Evolutionary conservation across 2,113 vertebrate genomes (phyloP).

Genomic region (Limanda limanda): DNA sequence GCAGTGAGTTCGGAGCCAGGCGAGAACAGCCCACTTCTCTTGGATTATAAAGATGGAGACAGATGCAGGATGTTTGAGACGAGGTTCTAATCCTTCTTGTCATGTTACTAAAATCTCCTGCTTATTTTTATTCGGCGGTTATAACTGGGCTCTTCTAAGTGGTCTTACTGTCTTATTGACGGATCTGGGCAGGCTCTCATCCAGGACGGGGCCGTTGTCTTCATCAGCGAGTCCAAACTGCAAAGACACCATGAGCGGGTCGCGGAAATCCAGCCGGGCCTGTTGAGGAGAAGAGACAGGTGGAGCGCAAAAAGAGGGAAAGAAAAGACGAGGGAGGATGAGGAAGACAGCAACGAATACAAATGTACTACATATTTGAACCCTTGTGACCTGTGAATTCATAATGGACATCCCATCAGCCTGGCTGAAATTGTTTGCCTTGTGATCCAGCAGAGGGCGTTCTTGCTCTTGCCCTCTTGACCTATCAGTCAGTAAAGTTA

Average conservation of each 20-base stretch:
- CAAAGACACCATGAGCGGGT: conserved; percentile 90
- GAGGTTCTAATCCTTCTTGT: conserved; percentile 24
- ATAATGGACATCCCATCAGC: too few relatives aligned
- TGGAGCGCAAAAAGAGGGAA: background rate
- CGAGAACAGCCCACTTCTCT: conserved; percentile 12
- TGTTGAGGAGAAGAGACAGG: conserved; percentile 60
- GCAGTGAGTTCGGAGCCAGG: conserved; percentile 16
- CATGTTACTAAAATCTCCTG: conserved; percentile 18
- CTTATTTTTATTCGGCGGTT: conserved; percentile 7
- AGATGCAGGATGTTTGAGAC: conserved; percentile 27
- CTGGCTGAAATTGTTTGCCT: too few relatives aligned
- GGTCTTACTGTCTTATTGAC: conserved; percentile 90
- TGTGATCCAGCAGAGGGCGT: too few relatives aligned
- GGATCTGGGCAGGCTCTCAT: conserved; percentile 86
- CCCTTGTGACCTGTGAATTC: too few relatives aligned
- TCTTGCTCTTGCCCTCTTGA: too few relatives aligned
- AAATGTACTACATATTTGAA: background rate
- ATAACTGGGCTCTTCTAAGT: background rate
- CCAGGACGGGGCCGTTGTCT: conserved; percentile 91
- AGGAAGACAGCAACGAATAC: background rate
- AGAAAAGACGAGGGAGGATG: background rate
- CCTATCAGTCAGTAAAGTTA: too few relatives aligned
- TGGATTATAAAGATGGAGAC: conserved; percentile 21
- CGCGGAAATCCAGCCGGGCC: conserved; percentile 93
- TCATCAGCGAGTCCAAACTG: conserved; percentile 89